Percentiles rank a stretch among this genome's conserved stretches.
Evolutionary conservation across 2,113 vertebrate genomes (phyloP).

Genomic region (Pollimyrus isidori): DNA sequence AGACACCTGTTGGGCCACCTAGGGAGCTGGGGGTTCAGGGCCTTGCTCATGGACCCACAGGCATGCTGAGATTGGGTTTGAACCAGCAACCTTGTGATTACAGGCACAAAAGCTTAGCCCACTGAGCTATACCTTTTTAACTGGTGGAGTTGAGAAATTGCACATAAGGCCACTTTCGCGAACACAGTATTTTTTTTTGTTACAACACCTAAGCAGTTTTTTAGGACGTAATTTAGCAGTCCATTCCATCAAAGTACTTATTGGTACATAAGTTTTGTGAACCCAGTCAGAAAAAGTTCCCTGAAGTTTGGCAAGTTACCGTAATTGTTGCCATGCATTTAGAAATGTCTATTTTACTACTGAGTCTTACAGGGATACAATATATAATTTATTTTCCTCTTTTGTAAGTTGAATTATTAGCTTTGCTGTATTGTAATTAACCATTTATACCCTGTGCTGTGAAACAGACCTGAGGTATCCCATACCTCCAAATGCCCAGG

Average conservation of each 20-base stretch:
- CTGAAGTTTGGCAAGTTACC: background rate
- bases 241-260: background rate
- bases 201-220: background rate
- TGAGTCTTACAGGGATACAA: background rate
- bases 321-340: background rate
- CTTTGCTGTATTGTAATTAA: background rate
- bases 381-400: background rate
- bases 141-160: background rate
- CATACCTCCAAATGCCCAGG: background rate
- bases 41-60: background rate
- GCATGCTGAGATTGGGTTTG: too few relatives aligned
- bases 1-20: too few relatives aligned
- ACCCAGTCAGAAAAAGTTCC: background rate
- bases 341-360: background rate
- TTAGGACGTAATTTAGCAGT: background rate
- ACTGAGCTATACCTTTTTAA: background rate
- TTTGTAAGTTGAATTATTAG: background rate
- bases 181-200: background rate
- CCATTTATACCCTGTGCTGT: background rate
- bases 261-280: background rate
- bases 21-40: too few relatives aligned
- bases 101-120: too few relatives aligned
- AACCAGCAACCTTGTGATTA: too few relatives aligned
- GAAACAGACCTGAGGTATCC: background rate
- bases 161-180: background rate